Percentiles rank a stretch among this genome's conserved stretches.
These are phyloP conservation scores for Drosophila phalerata DNA, from an alignment of 2,888 invertebrate genomes.

Conservation along the genomic window DNA sequence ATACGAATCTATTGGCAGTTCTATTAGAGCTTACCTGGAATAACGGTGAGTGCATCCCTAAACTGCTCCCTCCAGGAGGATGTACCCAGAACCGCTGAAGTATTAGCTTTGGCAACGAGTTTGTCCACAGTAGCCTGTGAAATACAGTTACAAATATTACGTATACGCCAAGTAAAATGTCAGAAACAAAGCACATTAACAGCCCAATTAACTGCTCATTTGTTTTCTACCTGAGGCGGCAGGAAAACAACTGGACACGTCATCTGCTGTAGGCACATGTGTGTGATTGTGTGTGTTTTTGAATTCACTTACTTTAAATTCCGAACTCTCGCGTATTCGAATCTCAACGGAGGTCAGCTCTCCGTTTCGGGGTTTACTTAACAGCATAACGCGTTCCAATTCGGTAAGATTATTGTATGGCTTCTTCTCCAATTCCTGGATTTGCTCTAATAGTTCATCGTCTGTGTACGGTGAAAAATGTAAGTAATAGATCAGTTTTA, in stretches of 20 bases:
- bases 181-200: constrained; percentile 33
- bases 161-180: constrained; percentile 34
- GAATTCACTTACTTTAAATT: constrained; percentile 94
- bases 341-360: constrained; percentile 94
- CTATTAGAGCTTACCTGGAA: constrained; percentile 88
- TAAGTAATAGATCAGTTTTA: constrained; percentile 20
- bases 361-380: constrained; percentile 96
- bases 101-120: constrained; percentile 98
- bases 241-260: constrained; percentile 23
- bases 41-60: constrained; percentile 97
- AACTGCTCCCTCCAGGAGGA: constrained; percentile 99
- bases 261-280: constrained; percentile 5
- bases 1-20: not conserved
- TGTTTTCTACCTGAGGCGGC: constrained; percentile 41
- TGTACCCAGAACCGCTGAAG: constrained; percentile 96
- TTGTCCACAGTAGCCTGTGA: constrained; percentile 98
- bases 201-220: constrained; percentile 59
- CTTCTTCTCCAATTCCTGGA: constrained; percentile 89
- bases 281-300: not conserved
- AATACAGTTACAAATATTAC: constrained; percentile 14
- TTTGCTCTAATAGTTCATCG: constrained; percentile 88
- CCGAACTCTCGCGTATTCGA: constrained; percentile 98
- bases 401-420: constrained; percentile 90
- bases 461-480: constrained; percentile 66
- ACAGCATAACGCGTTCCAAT: constrained; percentile 93